These are phyloP conservation scores for Temnothorax curvispinosus DNA, from an alignment of 1,140 invertebrate species.

Conservation along the genomic window DNA sequence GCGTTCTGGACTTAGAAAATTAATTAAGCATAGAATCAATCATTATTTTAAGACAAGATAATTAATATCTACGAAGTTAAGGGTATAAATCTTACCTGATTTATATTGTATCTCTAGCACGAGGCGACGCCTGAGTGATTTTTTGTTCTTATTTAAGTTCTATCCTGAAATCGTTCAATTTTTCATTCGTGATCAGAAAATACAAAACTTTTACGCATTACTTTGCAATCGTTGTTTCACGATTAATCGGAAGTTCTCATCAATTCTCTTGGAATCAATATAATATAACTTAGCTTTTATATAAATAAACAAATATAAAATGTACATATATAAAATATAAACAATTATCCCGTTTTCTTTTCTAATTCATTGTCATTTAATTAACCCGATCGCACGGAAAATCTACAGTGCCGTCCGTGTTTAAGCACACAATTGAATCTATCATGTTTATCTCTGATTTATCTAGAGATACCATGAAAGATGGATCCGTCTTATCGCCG, in stretches of 20 bases:
- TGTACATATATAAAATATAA: constrained; percentile 34
- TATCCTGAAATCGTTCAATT: constrained; percentile 31
- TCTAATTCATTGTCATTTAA: background rate
- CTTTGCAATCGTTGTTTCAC: constrained; percentile 27
- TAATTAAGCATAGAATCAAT: constrained; percentile 26
- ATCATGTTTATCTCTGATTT: background rate
- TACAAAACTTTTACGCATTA: constrained; percentile 16
- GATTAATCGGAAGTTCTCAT: constrained; percentile 4
- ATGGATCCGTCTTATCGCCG: background rate
- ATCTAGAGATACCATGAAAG: background rate
- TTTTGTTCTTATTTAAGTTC: constrained; percentile 18
- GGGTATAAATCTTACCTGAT: constrained; percentile 52
- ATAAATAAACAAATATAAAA: constrained; percentile 14
- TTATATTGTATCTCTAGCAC: constrained; percentile 41
- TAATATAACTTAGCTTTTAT: background rate
- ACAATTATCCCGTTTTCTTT: background rate
- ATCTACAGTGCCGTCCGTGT: background rate
- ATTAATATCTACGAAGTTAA: constrained; percentile 23
- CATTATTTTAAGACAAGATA: constrained; percentile 20
- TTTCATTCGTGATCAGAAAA: background rate
- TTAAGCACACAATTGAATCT: background rate
- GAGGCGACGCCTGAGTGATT: constrained; percentile 1
- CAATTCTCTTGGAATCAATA: constrained; percentile 13
- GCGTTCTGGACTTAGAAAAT: background rate
- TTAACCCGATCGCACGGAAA: background rate